Evolutionary conservation across 2,888 invertebrate species (phyloP), one percentile per base, ranked within the genome.

Genomic region (Dryobota labecula): DNA sequence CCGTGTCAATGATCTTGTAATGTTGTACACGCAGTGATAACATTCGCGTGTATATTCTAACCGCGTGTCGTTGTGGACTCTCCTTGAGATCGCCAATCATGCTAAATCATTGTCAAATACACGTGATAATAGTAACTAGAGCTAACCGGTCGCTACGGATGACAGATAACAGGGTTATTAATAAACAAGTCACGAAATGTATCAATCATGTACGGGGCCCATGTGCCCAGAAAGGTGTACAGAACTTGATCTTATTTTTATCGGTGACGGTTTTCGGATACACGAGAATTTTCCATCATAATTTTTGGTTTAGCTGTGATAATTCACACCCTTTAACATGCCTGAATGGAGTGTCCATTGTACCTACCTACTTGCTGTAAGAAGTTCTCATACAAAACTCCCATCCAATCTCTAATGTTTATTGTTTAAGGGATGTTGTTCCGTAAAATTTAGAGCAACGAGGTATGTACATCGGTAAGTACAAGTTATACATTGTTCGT

Each of bases 81-180:
- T 47, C 82, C 78, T 77, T 82, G 70, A 53, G 47, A 54, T 77
- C n/a, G 4, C 27, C 65, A 60, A 80, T 65, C 62, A 60, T 73
- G 65, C 68, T 82, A 81, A 82, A 65, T 61, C 49, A 49, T 70
- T 69, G 58, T 60, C 57, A 84, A 73, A 84, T 60, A 81, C 65
- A 57, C 77, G 69, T 84, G 78, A 73, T 67, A 68, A 38, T n/a
- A 49, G 45, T 36, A 80, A 84, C 78, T 67, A 36, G 84, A 73
- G 54, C n/a, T 33, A 73, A 84, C 82, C 77, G 73, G 82, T 67
- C 4, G 3, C 7, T 57, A 43, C 73, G 15, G 62, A 20, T 27
- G 49, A 30, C 71, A 71, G 76, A 76, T 80, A 67, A 83, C 49
- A 58, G 38, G 20, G 24, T 36, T 38, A 64, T 61, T 78, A 73